Conservation (phyloP, 2,797 vertebrate species). For the Heteromormyrus szaboi region DNA sequence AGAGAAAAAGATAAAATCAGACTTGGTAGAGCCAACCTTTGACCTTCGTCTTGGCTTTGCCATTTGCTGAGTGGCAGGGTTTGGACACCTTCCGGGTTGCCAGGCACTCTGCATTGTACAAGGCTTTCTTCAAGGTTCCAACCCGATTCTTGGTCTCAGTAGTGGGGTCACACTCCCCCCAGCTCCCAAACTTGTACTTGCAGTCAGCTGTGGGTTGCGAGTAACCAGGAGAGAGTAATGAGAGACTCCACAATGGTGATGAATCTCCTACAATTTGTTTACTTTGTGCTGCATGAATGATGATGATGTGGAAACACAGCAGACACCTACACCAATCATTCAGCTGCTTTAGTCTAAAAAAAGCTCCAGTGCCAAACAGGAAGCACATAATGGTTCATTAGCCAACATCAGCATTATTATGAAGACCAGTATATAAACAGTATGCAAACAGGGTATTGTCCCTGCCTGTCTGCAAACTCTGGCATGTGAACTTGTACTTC, state of each 20-base stretch:
- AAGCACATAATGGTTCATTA: background rate
- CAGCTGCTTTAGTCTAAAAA: background rate
- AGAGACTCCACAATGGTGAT: background rate
- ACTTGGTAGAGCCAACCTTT: constrained; percentile 64
- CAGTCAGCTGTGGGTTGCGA: constrained; percentile 67
- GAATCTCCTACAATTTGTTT: background rate
- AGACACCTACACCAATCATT: background rate
- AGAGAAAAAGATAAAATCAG: background rate
- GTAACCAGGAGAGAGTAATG: background rate
- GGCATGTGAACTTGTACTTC: background rate
- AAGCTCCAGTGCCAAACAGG: background rate
- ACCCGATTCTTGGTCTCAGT: constrained; percentile 64
- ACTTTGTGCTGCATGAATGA: background rate
- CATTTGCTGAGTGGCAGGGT: constrained; percentile 53
- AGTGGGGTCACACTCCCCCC: constrained; percentile 72
- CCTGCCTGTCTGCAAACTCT: background rate
- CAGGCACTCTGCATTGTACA: constrained; percentile 75
- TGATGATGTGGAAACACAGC: background rate
- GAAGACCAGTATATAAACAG: background rate
- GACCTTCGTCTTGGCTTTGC: constrained; percentile 64
- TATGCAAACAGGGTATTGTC: background rate
- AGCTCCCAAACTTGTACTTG: constrained; percentile 81
- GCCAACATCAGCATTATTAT: background rate
- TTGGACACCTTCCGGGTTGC: constrained; percentile 71
- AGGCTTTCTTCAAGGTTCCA: constrained; percentile 75